phyloP scores from a whole-genome alignment of 2,888 invertebrate species.

The Trissolcus japonicus region DNA sequence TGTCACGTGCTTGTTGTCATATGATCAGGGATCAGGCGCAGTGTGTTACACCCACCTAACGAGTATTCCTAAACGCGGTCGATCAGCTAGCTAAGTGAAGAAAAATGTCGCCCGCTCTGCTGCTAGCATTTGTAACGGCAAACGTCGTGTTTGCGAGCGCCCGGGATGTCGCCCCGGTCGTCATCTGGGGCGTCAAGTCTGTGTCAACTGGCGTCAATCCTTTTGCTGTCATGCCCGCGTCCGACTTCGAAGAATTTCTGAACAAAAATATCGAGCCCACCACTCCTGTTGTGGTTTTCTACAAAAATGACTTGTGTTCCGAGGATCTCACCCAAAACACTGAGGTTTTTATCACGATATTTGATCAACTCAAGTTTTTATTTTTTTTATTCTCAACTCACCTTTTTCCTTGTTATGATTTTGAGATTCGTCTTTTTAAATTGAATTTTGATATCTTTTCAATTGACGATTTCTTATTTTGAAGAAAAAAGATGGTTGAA shows the following conservation, averaged over 20 bases:
- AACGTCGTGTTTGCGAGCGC: slow-evolving; percentile 3
- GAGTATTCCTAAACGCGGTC: slow-evolving; percentile 15
- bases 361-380: background rate
- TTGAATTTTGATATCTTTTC: slow-evolving; percentile 2
- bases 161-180: slow-evolving; percentile 16
- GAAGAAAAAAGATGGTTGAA: too few species aligned
- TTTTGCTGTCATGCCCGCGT: slow-evolving; percentile 15
- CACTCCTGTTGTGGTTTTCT: slow-evolving; percentile 78
- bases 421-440: background rate
- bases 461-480: too few species aligned
- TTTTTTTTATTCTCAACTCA: too few species aligned
- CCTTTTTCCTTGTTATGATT: background rate
- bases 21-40: slow-evolving; percentile 34
- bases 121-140: background rate
- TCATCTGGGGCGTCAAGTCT: slow-evolving; percentile 18
- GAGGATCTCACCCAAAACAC: slow-evolving; percentile 80
- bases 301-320: slow-evolving; percentile 78
- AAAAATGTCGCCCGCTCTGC: slow-evolving; percentile 23
- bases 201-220: background rate
- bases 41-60: slow-evolving; percentile 25
- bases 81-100: slow-evolving; percentile 12
- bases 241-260: slow-evolving; percentile 75
- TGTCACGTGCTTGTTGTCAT: slow-evolving; percentile 44
- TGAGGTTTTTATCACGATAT: slow-evolving; percentile 56
- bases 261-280: slow-evolving; percentile 73